These are phyloP conservation scores for Phyto melanocephala DNA, from an alignment of 2,888 invertebrate species.

Conservation along the genomic window DNA sequence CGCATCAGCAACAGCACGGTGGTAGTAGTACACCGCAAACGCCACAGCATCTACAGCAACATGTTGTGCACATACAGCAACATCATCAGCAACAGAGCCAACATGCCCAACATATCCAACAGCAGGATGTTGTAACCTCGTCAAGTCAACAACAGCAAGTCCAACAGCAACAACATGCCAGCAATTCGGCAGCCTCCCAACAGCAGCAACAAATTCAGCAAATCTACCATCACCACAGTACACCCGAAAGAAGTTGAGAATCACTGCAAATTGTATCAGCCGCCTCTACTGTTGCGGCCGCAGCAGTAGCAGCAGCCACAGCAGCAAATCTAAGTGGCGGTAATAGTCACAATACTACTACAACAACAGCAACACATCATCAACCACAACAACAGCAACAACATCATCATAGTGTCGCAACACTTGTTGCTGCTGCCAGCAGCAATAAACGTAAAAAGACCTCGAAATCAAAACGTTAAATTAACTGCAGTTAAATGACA, in stretches of 20 bases:
- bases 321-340: slow-evolving; percentile 64
- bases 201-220: slow-evolving; percentile 76
- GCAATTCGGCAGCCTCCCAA: slow-evolving; percentile 63
- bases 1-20: slow-evolving; percentile 75
- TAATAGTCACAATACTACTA: slow-evolving; percentile 58
- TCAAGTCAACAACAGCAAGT: slow-evolving; percentile 73
- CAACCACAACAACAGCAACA: slow-evolving; percentile 67
- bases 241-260: slow-evolving; percentile 79
- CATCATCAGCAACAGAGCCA: slow-evolving; percentile 73
- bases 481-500: not conserved
- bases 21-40: slow-evolving; percentile 72
- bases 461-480: slow-evolving; percentile 77
- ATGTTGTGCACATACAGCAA: slow-evolving; percentile 76
- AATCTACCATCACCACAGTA: slow-evolving; percentile 78
- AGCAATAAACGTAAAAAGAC: slow-evolving; percentile 76
- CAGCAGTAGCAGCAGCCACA: slow-evolving; percentile 60
- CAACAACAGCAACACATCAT: slow-evolving; percentile 49
- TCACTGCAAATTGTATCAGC: slow-evolving; percentile 74
- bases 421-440: slow-evolving; percentile 59
- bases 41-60: slow-evolving; percentile 77
- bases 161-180: slow-evolving; percentile 69
- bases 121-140: slow-evolving; percentile 78
- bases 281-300: slow-evolving; percentile 62
- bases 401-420: slow-evolving; percentile 66
- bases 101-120: slow-evolving; percentile 73